Evolutionary conservation across 2,888 invertebrate genomes (phyloP).

Genomic region (Lithophane ornitopus): DNA sequence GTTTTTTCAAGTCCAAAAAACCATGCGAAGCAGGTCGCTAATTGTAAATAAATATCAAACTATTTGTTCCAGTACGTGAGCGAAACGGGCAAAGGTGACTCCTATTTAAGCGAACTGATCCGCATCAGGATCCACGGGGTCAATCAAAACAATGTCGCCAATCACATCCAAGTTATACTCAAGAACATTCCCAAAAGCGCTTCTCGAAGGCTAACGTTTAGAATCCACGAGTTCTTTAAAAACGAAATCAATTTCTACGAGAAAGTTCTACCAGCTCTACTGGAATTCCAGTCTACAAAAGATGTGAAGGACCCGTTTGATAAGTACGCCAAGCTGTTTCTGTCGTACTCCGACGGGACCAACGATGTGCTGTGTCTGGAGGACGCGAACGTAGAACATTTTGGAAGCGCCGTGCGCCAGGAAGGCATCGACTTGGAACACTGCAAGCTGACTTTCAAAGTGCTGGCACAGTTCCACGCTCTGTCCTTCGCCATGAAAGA

Average conservation of each 20-base stretch:
- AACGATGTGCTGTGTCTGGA: conserved; percentile 91
- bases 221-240: conserved; percentile 92
- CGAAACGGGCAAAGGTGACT: conserved; percentile 92
- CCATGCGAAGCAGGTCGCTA: no score
- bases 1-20: no score
- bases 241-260: conserved; percentile 93
- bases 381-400: conserved; percentile 87
- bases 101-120: conserved; percentile 92
- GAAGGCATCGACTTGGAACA: conserved; percentile 89
- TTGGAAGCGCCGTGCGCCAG: conserved; percentile 84
- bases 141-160: conserved; percentile 70
- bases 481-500: conserved; percentile 91
- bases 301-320: conserved; percentile 86
- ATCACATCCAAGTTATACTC: conserved; percentile 90
- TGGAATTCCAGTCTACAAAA: conserved; percentile 84
- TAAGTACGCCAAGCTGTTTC: conserved; percentile 87
- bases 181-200: conserved; percentile 93
- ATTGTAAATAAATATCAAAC: conserved; percentile 1
- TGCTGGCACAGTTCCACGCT: conserved; percentile 91
- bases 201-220: conserved; percentile 91
- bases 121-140: conserved; percentile 90
- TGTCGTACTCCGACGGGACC: conserved; percentile 86
- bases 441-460: conserved; percentile 86
- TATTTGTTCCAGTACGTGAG: conserved; percentile 80
- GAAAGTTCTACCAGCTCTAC: conserved; percentile 85